Evolutionary conservation across 2,113 vertebrate species (phyloP), one percentile per base, ranked within the genome.

Genomic region (Plecotus auritus): DNA sequence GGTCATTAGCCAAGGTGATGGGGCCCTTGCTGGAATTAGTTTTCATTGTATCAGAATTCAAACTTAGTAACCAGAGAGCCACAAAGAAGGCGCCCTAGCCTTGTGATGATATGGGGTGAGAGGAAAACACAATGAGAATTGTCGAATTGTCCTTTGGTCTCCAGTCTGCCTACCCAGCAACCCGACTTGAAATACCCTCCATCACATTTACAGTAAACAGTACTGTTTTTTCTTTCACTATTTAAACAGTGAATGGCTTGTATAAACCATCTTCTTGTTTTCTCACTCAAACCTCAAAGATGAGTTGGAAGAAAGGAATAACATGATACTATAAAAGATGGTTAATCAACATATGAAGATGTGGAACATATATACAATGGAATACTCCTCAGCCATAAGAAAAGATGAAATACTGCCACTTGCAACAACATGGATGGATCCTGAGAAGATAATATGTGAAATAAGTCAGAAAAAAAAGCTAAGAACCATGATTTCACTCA

Each of bases 41-140:
- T 87, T 85, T 93, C 18, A 37, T 61, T 42, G 18, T 78, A n/a
- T 28, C 54, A 82, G 59, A 89, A 93, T 95, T 87, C 37, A 90
- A 85, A 70, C 37, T 78, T 91, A 45, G 42, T 47, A 80, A 51
- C 40, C 64, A 80, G 70, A 72, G 74, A 81, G n/a, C 26, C 42
- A 18, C 9, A 87, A 35, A 95, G 35, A 49, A 56, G 28, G 35
- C 49, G 51, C 4, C 18, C 13, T 51, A 32, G 42, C 17, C 81
- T 84, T 28, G 45, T 51, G 61, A 47, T 23, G 42, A 51, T 6
- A 35, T 5, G 5, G 8, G 28, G 14, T 7, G 26, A 77, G 5
- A 32, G 40, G 49, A 47, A 61, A 88, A 40, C 17, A 45, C 56
- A 23, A n/a, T 26, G 59, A 61, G 59, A 61, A 61, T 9, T 8